Base-by-base conservation (phyloP, 2,888 invertebrate species). In the Caenorhabditis japonica region DNA sequence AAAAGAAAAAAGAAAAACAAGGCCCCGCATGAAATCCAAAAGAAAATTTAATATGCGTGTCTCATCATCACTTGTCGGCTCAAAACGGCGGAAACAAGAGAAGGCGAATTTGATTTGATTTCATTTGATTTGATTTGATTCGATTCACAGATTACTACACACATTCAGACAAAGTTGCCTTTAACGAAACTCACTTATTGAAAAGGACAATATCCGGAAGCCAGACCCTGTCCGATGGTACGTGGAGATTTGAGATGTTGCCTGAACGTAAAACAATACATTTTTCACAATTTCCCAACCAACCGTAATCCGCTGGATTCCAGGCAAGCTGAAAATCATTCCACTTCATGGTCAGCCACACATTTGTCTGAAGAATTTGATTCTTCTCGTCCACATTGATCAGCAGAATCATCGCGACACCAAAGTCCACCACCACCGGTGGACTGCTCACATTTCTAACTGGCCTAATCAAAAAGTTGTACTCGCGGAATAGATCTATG, bases 391-490 rank as follows among this genome's bases (percentile, higher is more conserved):
- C 84, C 78, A 90, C 89, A 75, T 89, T 89, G 75, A 90, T 90
- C 41, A 90, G 87, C 77, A 90, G 88, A 71, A 90, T 89, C 79
- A 90, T 87, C 25, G 89, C 89, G 56, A 90, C 84, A 33, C 89
- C 89, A 76, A 90, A 89, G 56, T 88, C 83, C 41, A 90, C 89
- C 1, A 62, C 55, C 10, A 83, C 75, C 7, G 76, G 82, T n/a
- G 76, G 75, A 21, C 69, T 77, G 52, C 70, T 83, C 17, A 89
- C 87, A 34, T 88, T 88, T 46, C 88, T 88, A 23, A 90, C 90
- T 2, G 90, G 90, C 43, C 90, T 85, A 59, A 90, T 89, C 27
- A 90, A 86, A n/a, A 88, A 88, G 75, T 90, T 90, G 87, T 90
- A 90, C 51, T 89, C 88, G 17, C 78, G 75, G 79, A 90, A 90